Evolutionary conservation across 2,888 invertebrate species (phyloP).

Genomic region (Halocaridina rubra): DNA sequence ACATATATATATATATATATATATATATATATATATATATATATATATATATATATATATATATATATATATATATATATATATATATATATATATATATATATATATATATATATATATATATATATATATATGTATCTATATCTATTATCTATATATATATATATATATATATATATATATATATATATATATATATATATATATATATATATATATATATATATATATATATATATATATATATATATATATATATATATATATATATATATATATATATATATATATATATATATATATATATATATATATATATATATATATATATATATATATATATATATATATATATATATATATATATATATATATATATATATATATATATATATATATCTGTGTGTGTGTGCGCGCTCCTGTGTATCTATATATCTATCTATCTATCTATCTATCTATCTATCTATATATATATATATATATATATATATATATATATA

Average conservation of each 20-base stretch:
- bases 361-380: background rate
- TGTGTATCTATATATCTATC: background rate
- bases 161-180: background rate
- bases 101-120: background rate
- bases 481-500: background rate
- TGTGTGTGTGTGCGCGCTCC: background rate
- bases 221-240: background rate
- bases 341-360: background rate
- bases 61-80: slow-evolving; percentile 10
- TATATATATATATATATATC: background rate
- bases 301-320: background rate
- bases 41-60: slow-evolving; percentile 2
- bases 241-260: background rate
- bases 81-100: slow-evolving; percentile 7
- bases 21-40: background rate
- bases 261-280: background rate
- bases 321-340: background rate
- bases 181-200: background rate
- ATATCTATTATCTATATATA: background rate
- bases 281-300: background rate
- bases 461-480: background rate
- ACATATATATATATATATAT: background rate
- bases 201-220: background rate
- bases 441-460: background rate
- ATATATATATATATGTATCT: background rate